These are phyloP conservation scores for Cantharis rufa DNA, from an alignment of 2,888 invertebrate genomes.

Conservation along the genomic window DNA sequence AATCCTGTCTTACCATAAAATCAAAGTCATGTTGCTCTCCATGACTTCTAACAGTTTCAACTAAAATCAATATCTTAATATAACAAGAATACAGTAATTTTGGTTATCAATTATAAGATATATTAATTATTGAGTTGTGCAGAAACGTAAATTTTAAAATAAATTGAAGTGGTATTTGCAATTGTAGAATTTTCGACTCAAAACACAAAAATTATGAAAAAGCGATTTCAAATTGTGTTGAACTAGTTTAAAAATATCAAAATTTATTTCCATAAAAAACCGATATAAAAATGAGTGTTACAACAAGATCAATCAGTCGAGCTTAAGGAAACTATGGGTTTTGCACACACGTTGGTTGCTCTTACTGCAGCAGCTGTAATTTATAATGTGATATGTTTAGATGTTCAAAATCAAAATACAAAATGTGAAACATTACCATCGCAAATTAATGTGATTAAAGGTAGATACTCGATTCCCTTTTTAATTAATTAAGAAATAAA, in stretches of 20 bases:
- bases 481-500: background rate
- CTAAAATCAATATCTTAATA: slow-evolving; percentile 14
- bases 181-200: background rate
- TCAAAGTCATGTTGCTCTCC: slow-evolving; percentile 36
- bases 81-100: background rate
- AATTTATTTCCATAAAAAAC: slow-evolving; percentile 21
- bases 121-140: background rate
- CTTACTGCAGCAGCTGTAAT: slow-evolving; percentile 1
- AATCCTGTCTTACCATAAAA: slow-evolving; percentile 40
- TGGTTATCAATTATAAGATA: background rate
- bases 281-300: slow-evolving; percentile 23
- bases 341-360: background rate
- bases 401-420: slow-evolving; percentile 61
- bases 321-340: slow-evolving; percentile 14
- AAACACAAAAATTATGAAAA: background rate
- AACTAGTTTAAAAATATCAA: slow-evolving; percentile 15
- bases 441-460: slow-evolving; percentile 86
- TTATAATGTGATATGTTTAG: slow-evolving; percentile 34
- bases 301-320: slow-evolving; percentile 7
- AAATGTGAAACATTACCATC: slow-evolving; percentile 85
- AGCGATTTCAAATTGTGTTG: background rate
- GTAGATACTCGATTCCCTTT: slow-evolving; percentile 52
- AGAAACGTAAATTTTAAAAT: background rate
- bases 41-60: slow-evolving; percentile 15
- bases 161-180: background rate